Evolutionary conservation across 2,888 invertebrate genomes (phyloP), one percentile per base, ranked within the genome.

Genomic region (Erynnis tages): DNA sequence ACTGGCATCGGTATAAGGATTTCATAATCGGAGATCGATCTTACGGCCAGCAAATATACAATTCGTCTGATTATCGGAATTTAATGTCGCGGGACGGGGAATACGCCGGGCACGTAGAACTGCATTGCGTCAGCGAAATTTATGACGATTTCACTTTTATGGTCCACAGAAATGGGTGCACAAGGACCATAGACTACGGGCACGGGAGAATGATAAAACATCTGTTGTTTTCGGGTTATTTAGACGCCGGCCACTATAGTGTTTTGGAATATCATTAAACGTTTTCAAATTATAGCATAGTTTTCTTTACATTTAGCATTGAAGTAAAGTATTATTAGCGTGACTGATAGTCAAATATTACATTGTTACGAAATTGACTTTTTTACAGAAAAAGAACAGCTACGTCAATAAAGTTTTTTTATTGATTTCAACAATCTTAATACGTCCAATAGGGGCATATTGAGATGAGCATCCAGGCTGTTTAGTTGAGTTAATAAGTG

Each of bases 241-340:
- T 74, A 2, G 87, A 87, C 38, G 84, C 87, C 2, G 87, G 87
- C 1, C 87, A 87, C 57, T 87, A 87, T 54, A 85, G 82, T 66
- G 87, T 87, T 56, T 63, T 87, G 45, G 84, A 85, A 60, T 82
- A 76, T 56, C 7, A 25, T 4, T 40, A 14, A 25, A 32, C 14
- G 14, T 17, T 35, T 17, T 7, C 5, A 19, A 3, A 10, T 1
- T n/a, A 17, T 35, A 13, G n/a, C n/a, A n/a, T 29, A 13, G 13
- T 29, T 43, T 32, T 48, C 14, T 27, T 45, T 43, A 35, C 54
- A 57, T 47, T 44, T 25, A 27, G 23, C 43, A 54, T 49, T 34
- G 53, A n/a, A n/a, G n/a, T n/a, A n/a, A n/a, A n/a, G n/a, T n/a
- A n/a, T n/a, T n/a, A n/a, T n/a, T n/a, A n/a, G n/a, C n/a, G n/a